Evolutionary conservation across 2,797 vertebrate species (phyloP).

Genomic region (Cossypha caffra): DNA sequence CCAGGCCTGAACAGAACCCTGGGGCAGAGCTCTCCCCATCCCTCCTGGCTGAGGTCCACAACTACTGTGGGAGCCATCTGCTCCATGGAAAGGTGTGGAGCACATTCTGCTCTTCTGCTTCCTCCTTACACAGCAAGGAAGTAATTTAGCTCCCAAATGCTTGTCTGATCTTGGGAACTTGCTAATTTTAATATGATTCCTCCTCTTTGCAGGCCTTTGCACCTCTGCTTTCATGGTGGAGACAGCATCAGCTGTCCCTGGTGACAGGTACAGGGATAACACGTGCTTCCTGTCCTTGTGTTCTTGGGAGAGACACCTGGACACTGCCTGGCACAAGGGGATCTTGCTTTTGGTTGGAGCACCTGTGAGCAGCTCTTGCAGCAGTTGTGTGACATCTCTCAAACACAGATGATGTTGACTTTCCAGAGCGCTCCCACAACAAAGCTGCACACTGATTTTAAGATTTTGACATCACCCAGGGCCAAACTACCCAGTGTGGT

Average conservation of each 20-base stretch:
- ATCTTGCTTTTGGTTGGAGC: neutral
- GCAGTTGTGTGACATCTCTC: accelerated
- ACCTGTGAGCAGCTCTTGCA: neutral
- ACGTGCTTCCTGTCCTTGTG: accelerated
- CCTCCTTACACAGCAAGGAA: neutral
- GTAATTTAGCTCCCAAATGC: neutral
- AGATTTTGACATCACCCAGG: neutral
- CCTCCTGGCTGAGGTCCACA: neutral
- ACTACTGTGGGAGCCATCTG: neutral
- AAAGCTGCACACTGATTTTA: neutral
- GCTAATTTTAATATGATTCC: neutral
- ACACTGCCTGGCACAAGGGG: neutral
- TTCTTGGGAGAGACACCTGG: neutral
- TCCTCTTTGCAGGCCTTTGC: neutral
- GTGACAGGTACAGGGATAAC: accelerated
- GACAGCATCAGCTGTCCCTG: neutral
- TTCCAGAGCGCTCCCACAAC: neutral
- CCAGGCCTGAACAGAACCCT: neutral
- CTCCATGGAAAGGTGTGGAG: neutral
- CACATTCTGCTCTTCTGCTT: neutral
- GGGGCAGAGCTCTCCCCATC: neutral
- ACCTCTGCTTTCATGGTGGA: neutral
- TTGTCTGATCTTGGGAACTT: neutral
- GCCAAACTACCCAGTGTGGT: neutral
- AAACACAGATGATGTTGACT: neutral